These are phyloP conservation scores for Nothobranchius furzeri DNA, from an alignment of 2,113 vertebrate genomes.

Conservation along the genomic window DNA sequence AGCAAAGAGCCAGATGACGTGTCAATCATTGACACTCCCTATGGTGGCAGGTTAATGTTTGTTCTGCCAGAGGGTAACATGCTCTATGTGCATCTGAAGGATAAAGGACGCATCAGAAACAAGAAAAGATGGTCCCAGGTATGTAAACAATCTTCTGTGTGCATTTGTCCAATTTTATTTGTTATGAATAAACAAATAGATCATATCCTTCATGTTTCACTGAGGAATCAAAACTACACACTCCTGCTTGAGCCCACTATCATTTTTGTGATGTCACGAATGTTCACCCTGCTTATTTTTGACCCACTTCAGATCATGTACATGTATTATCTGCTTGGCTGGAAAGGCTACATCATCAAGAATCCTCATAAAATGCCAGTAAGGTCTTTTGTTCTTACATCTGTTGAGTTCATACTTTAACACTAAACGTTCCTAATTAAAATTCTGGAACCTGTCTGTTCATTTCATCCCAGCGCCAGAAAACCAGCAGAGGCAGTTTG, in stretches of 20 bases:
- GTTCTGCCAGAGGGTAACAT: constrained; percentile 82
- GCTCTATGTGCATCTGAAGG: constrained; percentile 81
- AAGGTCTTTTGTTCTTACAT: constrained; percentile 7
- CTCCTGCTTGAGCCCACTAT: no score
- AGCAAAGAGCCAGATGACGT: constrained; percentile 82
- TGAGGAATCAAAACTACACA: no score
- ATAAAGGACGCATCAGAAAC: constrained; percentile 79
- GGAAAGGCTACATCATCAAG: constrained; percentile 80
- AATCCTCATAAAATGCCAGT: constrained; percentile 77
- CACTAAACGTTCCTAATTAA: background rate
- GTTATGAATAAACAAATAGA: no score
- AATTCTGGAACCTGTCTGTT: background rate
- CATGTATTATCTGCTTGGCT: constrained; percentile 83
- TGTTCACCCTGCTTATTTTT: background rate
- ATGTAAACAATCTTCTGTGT: background rate
- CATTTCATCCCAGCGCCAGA: constrained; percentile 51
- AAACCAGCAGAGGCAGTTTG: constrained; percentile 69
- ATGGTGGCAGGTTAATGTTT: constrained; percentile 79
- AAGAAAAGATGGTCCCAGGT: constrained; percentile 88
- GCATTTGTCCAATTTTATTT: background rate
- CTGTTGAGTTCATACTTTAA: background rate
- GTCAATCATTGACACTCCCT: constrained; percentile 77
- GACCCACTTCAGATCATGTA: constrained; percentile 81
- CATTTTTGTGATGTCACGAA: no score
- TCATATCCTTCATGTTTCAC: no score